Evolutionary conservation across 2,113 vertebrate genomes (phyloP), one percentile per base, ranked within the genome.

Genomic region (Terrapene triunguis): DNA sequence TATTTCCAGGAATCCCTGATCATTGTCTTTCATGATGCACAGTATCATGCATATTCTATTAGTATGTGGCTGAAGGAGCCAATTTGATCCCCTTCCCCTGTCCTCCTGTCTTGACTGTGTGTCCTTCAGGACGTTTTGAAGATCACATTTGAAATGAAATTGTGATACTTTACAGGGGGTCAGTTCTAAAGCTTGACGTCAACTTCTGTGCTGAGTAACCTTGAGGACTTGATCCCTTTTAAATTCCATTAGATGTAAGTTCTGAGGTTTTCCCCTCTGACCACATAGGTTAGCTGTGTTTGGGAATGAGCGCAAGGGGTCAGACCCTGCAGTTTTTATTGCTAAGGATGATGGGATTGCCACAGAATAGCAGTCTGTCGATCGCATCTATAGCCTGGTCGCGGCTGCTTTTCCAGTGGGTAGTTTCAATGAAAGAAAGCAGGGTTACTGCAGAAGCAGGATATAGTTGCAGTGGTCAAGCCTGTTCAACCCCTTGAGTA

Each of bases 1-100:
- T 27, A 42, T 82, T 94, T 94, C 74, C 79, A 87, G 50, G 69
- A 89, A 87, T 76, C 38, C 44, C 81, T 80, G 38, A 8, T 92
- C n/a, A 6, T 82, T 88, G 57, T 91, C 11, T 57, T 72, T 8
- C 55, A 62, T 27, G n/a, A 1, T 25, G 5, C n/a, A 16, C 38
- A 57, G 24, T 21, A 10, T 21, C 86, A 42, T 29, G 5, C 78
- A 17, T 76, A 50, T 91, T 0, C 59, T 93, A 80, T 44, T 59
- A 3, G 5, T n/a, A 4, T 47, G 32, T 12, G 6, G 12, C 42
- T 42, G 79, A 82, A 78, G 38, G 42, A 78, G 17, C 42, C 17
- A 1, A 80, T 94, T 80, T 1, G 0, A 27, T 65, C 89, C 35
- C 0, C 0, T 80, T 90, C 65, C 82, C 47, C 82, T 84, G 42